These are phyloP conservation scores for Tetramorium simillimum DNA, from an alignment of 1,140 invertebrate genomes.

Conservation along the genomic window DNA sequence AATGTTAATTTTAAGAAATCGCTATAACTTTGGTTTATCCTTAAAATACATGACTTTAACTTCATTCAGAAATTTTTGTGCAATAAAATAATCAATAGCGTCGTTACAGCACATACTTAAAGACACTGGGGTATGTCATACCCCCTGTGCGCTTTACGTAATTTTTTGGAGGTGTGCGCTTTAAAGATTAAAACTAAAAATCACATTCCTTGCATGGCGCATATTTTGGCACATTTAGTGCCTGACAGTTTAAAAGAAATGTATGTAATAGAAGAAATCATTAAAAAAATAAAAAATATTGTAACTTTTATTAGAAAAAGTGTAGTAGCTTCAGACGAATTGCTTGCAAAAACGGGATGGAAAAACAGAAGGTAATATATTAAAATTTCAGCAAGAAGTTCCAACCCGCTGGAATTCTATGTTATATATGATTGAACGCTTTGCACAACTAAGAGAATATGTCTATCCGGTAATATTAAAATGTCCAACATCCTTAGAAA, in stretches of 20 bases:
- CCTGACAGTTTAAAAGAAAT: background rate
- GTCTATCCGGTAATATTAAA: background rate
- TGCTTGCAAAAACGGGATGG: background rate
- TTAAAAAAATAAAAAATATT: background rate
- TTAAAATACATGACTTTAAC: too few relatives aligned
- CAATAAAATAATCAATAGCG: too few relatives aligned
- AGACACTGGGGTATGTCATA: too few relatives aligned
- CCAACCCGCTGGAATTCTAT: conserved; percentile 7
- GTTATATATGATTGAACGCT: background rate
- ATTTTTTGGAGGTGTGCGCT: too few relatives aligned
- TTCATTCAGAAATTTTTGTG: too few relatives aligned
- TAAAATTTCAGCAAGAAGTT: conserved; percentile 11
- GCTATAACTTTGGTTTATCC: too few relatives aligned
- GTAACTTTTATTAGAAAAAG: background rate
- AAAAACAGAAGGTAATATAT: background rate
- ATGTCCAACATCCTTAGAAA: background rate
- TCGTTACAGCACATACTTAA: too few relatives aligned
- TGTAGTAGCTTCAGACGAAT: background rate
- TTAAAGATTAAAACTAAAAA: too few relatives aligned
- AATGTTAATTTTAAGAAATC: too few relatives aligned
- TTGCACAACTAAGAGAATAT: background rate
- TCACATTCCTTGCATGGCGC: background rate
- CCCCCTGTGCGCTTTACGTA: too few relatives aligned
- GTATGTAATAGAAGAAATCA: background rate
- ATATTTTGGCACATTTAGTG: background rate